Percentiles rank a stretch among this genome's conserved stretches.
These are phyloP conservation scores for Leguminivora glycinivorella DNA, from an alignment of 1,140 invertebrate species.

Conservation along the genomic window DNA sequence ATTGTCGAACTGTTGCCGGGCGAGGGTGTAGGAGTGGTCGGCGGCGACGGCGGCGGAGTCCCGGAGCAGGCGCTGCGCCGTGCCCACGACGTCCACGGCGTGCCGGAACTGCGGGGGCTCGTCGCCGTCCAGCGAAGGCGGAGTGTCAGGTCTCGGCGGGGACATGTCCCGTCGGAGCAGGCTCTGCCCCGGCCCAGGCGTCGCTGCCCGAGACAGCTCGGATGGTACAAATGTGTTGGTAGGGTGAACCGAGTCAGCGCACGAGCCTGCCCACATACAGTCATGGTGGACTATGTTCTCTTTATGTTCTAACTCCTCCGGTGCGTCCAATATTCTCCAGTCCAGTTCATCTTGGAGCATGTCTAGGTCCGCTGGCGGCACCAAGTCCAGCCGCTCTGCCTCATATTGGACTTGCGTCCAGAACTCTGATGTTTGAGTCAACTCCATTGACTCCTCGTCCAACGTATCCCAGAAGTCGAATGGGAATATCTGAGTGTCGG, in stretches of 20 bases:
- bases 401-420: slow-evolving; percentile 70
- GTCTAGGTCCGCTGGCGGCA: slow-evolving; percentile 53
- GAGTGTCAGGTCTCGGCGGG: slow-evolving; percentile 60
- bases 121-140: slow-evolving; percentile 67
- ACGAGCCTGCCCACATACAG: slow-evolving; percentile 76
- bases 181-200: slow-evolving; percentile 58
- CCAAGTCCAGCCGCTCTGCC: slow-evolving; percentile 57
- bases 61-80: slow-evolving; percentile 59
- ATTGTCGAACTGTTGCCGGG: slow-evolving; percentile 80
- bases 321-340: slow-evolving; percentile 60
- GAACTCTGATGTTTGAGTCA: slow-evolving; percentile 68
- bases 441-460: slow-evolving; percentile 60
- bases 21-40: slow-evolving; percentile 86
- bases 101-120: slow-evolving; percentile 73
- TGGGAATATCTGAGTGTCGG: slow-evolving; percentile 56
- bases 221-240: slow-evolving; percentile 63
- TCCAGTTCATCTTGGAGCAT: slow-evolving; percentile 58
- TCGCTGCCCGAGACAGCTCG: slow-evolving; percentile 45
- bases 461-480: slow-evolving; percentile 68
- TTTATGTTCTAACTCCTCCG: slow-evolving; percentile 58
- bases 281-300: slow-evolving; percentile 74
- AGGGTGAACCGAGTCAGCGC: slow-evolving; percentile 62
- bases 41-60: slow-evolving; percentile 72
- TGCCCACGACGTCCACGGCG: slow-evolving; percentile 65
- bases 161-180: slow-evolving; percentile 58